These are phyloP conservation scores for Paratrypauchen microcephalus DNA, from an alignment of 2,797 vertebrate species.

Conservation along the genomic window DNA sequence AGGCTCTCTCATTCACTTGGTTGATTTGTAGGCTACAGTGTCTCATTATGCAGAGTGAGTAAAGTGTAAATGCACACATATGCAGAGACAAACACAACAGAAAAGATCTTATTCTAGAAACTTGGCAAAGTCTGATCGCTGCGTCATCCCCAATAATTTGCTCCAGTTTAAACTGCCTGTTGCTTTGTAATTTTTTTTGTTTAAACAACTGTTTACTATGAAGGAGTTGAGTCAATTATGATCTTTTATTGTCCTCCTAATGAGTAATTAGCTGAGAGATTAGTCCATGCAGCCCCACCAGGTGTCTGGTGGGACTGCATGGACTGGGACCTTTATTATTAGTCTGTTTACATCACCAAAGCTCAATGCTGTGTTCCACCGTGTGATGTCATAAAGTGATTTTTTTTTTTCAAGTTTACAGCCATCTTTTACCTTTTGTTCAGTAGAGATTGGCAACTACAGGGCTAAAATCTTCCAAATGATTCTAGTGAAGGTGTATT, in stretches of 20 bases:
- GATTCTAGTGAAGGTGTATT: no score
- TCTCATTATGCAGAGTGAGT: constrained; percentile 36
- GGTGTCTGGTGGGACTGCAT: no score
- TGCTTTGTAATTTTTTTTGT: constrained; percentile 68
- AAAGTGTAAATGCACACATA: constrained; percentile 48
- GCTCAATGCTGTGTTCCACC: no score
- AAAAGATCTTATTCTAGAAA: constrained; percentile 22
- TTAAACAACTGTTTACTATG: constrained; percentile 72
- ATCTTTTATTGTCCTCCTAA: constrained; percentile 80
- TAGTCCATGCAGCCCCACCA: constrained; percentile 64
- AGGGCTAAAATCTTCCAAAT: no score
- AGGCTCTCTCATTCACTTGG: constrained; percentile 52
- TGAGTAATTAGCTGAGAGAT: constrained; percentile 83
- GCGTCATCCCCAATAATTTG: constrained; percentile 39
- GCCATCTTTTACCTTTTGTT: no score
- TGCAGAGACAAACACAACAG: constrained; percentile 39
- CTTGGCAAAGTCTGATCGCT: constrained; percentile 34
- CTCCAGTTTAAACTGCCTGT: constrained; percentile 59
- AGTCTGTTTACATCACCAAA: no score
- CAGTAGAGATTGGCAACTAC: no score
- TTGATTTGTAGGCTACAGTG: constrained; percentile 51
- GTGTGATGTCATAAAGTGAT: no score
- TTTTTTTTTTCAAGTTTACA: no score
- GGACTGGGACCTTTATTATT: no score
- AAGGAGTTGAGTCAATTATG: constrained; percentile 78